Base-by-base conservation (phyloP, 2,113 vertebrate species). In the Aleadryas rufinucha region DNA sequence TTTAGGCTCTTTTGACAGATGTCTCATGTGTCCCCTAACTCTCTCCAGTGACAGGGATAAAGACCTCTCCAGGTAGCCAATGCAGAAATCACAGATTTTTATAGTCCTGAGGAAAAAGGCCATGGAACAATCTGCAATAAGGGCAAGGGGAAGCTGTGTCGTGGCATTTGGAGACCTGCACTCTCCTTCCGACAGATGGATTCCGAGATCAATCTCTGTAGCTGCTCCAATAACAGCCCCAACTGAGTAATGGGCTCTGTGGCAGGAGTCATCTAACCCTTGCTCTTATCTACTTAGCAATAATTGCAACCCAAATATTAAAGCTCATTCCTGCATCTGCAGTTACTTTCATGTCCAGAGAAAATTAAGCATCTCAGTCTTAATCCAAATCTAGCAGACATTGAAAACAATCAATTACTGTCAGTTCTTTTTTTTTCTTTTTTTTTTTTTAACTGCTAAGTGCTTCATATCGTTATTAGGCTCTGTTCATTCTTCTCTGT, bases 201-300 rank as follows among this genome's bases (percentile, higher is more conserved):
- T 61, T 50, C 57, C 16, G 27, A 80, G 66, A 69, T 17, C 11
- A 52, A 68, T 37, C 68, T 82, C 60, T 83, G 78, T 9, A 70
- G 66, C 37, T 57, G 30, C 50, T 65, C 84, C 21, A 83, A 26
- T 7, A 77, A 61, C 45, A 80, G 59, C 30, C 42, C 74, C 59
- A 35, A 24, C 60, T 90, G 92, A 93, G 35, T 84, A 84, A 93
- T 86, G 72, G 44, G 68, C 42, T 84, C 30, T 16, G 9, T 16
- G 83, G 79, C 92, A 93, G 68, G 16, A 94, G 89, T 74, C 92
- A 81, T 3, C 42, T 74, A 89, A 93, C 92, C 90, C 76, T 74
- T 95, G 92, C 72, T 95, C 95, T 84, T 86, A 92, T 78, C 94
- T 95, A 66, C 90, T 95, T 90, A 89, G 83, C 15, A 92, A 84